Conservation (phyloP, 2,888 invertebrate species). For the Cheilosia vulpina region DNA sequence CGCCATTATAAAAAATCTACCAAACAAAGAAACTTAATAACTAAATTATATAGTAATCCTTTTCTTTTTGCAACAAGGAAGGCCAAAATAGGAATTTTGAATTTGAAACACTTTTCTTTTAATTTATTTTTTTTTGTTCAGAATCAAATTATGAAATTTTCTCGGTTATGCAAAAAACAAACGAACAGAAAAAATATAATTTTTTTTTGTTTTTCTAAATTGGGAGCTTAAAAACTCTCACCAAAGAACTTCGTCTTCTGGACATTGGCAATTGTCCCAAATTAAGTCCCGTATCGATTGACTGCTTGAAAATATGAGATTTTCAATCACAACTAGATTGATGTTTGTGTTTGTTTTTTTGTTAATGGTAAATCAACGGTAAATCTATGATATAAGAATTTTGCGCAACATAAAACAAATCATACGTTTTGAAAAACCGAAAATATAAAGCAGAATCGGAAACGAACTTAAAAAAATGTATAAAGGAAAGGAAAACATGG, state of each 20-base stretch:
- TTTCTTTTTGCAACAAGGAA: slow-evolving; percentile 14
- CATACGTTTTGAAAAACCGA: slow-evolving; percentile 5
- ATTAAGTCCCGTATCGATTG: slow-evolving; percentile 81
- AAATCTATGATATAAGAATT: slow-evolving; percentile 28
- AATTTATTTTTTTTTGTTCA: background rate
- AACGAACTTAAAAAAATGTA: slow-evolving; percentile 12
- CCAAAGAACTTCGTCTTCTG: slow-evolving; percentile 80
- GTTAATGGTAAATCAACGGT: slow-evolving; percentile 14
- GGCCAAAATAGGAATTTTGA: slow-evolving; percentile 38
- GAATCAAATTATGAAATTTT: slow-evolving; percentile 37
- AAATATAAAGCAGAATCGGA: slow-evolving; percentile 18
- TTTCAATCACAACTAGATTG: slow-evolving; percentile 58
- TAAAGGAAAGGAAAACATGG: slow-evolving; percentile 17
- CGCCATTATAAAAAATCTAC: slow-evolving; percentile 27
- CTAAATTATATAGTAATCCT: slow-evolving; percentile 18
- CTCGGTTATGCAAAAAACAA: slow-evolving; percentile 46
- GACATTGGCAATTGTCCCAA: slow-evolving; percentile 81
- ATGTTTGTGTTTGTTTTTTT: slow-evolving; percentile 12
- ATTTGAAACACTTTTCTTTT: slow-evolving; percentile 43
- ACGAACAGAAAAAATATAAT: slow-evolving; percentile 33
- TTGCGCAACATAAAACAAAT: slow-evolving; percentile 35
- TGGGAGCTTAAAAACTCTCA: slow-evolving; percentile 77
- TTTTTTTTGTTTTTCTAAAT: slow-evolving; percentile 24
- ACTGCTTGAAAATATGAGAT: slow-evolving; percentile 78
- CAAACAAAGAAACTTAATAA: slow-evolving; percentile 36